phyloP scores from a whole-genome alignment of 2,113 vertebrate species.

The Aramus guarauna region DNA sequence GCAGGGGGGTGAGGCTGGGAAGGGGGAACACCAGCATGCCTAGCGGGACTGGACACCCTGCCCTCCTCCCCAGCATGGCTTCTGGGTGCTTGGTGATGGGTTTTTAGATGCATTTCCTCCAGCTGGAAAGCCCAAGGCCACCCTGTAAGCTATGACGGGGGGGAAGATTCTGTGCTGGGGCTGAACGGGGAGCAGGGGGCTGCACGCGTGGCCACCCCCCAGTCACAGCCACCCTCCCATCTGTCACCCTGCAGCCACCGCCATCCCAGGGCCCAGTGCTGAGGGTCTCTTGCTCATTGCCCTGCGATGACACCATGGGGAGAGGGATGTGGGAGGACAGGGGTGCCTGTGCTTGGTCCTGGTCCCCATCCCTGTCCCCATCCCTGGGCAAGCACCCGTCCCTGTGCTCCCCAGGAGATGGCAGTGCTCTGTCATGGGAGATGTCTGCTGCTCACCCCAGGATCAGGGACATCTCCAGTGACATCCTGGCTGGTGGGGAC shows the following conservation, averaged over 20 bases:
- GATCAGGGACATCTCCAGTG: background rate
- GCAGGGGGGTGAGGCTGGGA: background rate
- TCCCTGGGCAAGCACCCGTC: background rate
- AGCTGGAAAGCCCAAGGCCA: background rate
- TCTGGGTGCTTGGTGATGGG: background rate
- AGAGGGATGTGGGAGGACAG: background rate
- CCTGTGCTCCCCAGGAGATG: slow-evolving; percentile 47
- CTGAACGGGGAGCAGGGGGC: rapidly evolving
- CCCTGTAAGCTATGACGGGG: rapidly evolving
- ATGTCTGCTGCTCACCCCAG: background rate
- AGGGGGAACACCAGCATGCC: no score
- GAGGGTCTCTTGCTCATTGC: background rate
- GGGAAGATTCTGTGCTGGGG: background rate
- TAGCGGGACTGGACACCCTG: rapidly evolving
- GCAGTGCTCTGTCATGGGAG: slow-evolving; percentile 49
- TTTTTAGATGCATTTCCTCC: background rate
- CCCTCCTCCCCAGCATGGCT: rapidly evolving
- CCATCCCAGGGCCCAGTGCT: no score
- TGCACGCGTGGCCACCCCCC: rapidly evolving
- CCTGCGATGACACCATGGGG: rapidly evolving
- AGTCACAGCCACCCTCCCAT: background rate
- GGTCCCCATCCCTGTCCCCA: background rate
- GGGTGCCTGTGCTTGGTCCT: background rate
- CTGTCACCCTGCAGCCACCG: background rate
- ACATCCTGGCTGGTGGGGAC: background rate